These are phyloP conservation scores for Malurus cyaneus DNA, from an alignment of 2,113 vertebrate species.

Conservation along the genomic window DNA sequence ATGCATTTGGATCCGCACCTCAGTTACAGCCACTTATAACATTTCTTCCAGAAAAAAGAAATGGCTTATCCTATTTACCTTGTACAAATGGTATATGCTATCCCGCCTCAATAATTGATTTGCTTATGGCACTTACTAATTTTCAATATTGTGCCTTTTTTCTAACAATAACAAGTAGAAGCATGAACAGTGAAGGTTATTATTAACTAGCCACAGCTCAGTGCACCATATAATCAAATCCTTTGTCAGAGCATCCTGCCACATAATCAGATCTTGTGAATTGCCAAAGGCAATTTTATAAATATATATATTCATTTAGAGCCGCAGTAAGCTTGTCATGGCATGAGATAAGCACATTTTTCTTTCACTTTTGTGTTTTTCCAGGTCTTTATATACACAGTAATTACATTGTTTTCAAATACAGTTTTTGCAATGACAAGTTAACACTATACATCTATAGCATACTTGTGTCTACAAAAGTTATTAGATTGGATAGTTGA, in stretches of 20 bases:
- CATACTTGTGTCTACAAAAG: not conserved
- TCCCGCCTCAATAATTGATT: constrained; percentile 49
- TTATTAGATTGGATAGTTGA: not conserved
- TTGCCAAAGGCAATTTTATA: constrained; percentile 73
- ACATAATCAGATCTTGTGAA: constrained; percentile 72
- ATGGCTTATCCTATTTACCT: not conserved
- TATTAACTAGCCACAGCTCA: constrained; percentile 72
- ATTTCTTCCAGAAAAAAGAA: not conserved
- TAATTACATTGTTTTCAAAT: constrained; percentile 57
- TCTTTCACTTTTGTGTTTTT: constrained; percentile 33
- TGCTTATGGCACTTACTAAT: constrained; percentile 57
- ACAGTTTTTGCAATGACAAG: constrained; percentile 13
- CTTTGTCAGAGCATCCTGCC: constrained; percentile 70
- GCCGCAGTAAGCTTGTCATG: constrained; percentile 49
- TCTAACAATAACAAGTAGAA: constrained; percentile 55
- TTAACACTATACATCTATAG: not conserved
- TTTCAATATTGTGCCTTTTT: constrained; percentile 54
- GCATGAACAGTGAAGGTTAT: constrained; percentile 51
- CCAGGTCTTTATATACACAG: constrained; percentile 14
- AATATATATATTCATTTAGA: constrained; percentile 73
- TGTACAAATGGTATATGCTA: not conserved
- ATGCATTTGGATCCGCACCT: not conserved
- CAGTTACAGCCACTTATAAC: not conserved
- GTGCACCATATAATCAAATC: constrained; percentile 73
- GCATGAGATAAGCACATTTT: constrained; percentile 30